Conservation (phyloP, 2,113 vertebrate species). For the Pygoscelis adeliae region DNA sequence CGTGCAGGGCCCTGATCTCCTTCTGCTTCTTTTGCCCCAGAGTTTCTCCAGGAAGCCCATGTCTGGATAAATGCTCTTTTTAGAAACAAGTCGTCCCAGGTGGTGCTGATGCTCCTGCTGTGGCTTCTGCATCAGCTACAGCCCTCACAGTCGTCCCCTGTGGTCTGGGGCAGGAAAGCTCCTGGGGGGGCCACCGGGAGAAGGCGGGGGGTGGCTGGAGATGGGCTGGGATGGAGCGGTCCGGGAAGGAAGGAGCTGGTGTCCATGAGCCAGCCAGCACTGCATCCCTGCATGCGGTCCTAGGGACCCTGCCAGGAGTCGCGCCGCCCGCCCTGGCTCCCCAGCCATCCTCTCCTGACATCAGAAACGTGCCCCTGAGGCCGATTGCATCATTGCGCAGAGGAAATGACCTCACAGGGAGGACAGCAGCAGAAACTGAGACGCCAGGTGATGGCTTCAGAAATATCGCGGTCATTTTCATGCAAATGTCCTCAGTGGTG, state of each 20-base stretch:
- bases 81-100: neutral
- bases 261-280: accelerated
- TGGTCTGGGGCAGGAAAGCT: neutral
- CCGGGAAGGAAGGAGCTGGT: neutral
- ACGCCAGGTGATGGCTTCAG: slow-evolving; percentile 35
- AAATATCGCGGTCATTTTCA: neutral
- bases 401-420: neutral
- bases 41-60: neutral
- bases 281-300: neutral
- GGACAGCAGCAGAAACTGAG: neutral
- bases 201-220: neutral
- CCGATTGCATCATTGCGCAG: neutral
- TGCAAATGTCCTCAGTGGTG: neutral
- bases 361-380: neutral
- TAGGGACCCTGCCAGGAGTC: neutral
- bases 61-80: neutral
- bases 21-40: neutral
- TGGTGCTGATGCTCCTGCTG: neutral
- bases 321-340: accelerated
- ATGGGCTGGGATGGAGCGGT: neutral
- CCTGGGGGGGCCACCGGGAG: accelerated
- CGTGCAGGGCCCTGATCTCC: neutral
- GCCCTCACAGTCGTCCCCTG: neutral
- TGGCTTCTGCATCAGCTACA: neutral
- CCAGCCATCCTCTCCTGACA: neutral